These are phyloP conservation scores for Frankliniella intonsa DNA, from an alignment of 2,888 invertebrate species.

Conservation along the genomic window DNA sequence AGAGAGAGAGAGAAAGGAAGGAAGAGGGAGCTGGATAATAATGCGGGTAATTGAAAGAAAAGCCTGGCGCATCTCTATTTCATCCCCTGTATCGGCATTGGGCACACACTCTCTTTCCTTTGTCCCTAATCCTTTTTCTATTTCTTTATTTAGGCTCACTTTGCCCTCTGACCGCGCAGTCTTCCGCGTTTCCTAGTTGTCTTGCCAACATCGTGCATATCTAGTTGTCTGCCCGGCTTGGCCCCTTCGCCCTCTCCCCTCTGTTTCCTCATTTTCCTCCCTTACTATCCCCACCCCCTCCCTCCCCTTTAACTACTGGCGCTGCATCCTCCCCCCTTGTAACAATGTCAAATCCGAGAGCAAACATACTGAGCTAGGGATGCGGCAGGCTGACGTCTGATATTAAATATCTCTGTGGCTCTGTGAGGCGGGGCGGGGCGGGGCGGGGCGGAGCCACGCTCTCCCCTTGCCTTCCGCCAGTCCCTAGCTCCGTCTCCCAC, in stretches of 20 bases:
- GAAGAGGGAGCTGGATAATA: no score
- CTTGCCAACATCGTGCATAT: no score
- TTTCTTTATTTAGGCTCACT: background rate
- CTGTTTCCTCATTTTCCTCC: background rate
- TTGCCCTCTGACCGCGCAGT: no score
- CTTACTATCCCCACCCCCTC: background rate
- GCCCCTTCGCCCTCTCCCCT: background rate
- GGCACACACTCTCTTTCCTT: background rate
- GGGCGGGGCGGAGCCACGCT: no score
- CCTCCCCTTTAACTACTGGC: background rate
- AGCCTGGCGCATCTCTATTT: background rate
- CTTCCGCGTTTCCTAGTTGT: no score
- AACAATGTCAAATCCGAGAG: constrained; percentile 12
- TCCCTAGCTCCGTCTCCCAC: no score
- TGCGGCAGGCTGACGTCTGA: background rate
- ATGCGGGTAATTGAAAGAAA: no score
- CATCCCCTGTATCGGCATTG: background rate
- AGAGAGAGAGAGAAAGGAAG: background rate
- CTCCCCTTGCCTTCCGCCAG: no score
- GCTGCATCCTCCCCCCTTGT: background rate
- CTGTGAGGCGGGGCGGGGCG: no score
- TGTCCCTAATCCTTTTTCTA: background rate
- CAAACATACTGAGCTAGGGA: background rate
- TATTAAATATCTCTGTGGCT: background rate
- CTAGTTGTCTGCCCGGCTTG: no score